Conservation (phyloP, 2,113 vertebrate genomes). For the Labrus mixtus region DNA sequence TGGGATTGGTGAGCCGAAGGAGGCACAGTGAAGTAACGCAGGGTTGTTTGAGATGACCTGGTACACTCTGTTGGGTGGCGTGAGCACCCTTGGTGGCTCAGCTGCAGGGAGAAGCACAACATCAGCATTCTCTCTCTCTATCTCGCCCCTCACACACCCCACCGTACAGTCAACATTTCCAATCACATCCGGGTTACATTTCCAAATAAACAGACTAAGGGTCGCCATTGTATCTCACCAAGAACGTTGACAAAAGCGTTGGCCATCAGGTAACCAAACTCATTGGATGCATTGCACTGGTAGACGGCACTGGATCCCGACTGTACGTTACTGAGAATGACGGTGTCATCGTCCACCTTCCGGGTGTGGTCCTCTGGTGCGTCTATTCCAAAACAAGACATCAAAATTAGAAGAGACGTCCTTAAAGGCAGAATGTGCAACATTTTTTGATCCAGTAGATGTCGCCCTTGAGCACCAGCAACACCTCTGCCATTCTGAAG, state of each 20-base stretch:
- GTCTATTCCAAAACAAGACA: slow-evolving; percentile 79
- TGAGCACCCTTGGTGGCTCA: slow-evolving; percentile 92
- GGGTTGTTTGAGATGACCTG: slow-evolving; percentile 90
- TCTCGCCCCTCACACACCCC: not conserved
- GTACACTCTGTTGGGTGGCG: slow-evolving; percentile 87
- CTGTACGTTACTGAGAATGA: slow-evolving; percentile 91
- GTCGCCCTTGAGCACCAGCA: too few species aligned
- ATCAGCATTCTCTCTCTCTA: not conserved
- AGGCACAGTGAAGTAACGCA: slow-evolving; percentile 90
- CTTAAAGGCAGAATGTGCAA: too few species aligned
- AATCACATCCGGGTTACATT: not conserved
- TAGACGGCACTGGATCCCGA: slow-evolving; percentile 94
- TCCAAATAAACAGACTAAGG: not conserved
- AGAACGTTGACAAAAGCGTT: slow-evolving; percentile 97
- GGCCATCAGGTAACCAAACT: slow-evolving; percentile 94
- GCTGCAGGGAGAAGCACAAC: slow-evolving; percentile 80
- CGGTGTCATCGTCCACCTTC: slow-evolving; percentile 90
- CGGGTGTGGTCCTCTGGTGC: slow-evolving; percentile 88
- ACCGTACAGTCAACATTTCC: too few species aligned
- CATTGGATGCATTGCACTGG: slow-evolving; percentile 96
- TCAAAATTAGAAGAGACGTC: too few species aligned
- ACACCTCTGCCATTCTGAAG: too few species aligned
- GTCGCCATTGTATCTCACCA: slow-evolving; percentile 82
- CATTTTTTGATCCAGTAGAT: too few species aligned
- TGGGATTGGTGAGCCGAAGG: slow-evolving; percentile 95